Evolutionary conservation across 2,888 invertebrate species (phyloP).

Genomic region (Artemia sinica): DNA sequence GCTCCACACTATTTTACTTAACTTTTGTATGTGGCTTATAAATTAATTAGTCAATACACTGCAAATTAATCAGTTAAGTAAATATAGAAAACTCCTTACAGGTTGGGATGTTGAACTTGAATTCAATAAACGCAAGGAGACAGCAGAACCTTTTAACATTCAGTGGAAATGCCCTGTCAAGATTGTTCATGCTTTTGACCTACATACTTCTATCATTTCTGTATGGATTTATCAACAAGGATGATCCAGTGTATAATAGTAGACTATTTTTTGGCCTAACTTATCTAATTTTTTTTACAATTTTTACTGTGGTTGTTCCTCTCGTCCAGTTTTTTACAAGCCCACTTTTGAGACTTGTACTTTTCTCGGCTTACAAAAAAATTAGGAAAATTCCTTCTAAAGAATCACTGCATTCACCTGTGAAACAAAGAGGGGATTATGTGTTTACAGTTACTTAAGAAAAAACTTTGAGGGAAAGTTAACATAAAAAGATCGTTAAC

Average conservation of each 20-base stretch:
- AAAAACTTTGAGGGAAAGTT: too few relatives aligned
- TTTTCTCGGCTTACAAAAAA: not conserved
- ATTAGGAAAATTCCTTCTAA: not conserved
- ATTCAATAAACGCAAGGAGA: not conserved
- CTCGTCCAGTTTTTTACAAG: slow-evolving; percentile 1
- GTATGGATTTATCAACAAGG: not conserved
- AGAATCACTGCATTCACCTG: too few relatives aligned
- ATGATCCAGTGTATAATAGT: not conserved
- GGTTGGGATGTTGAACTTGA: not conserved
- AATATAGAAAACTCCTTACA: not conserved
- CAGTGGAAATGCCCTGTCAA: not conserved
- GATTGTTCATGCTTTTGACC: not conserved
- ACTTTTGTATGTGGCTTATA: too few relatives aligned
- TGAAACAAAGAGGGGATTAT: too few relatives aligned
- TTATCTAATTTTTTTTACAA: not conserved
- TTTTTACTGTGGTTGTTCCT: not conserved
- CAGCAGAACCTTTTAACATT: slow-evolving; percentile 3
- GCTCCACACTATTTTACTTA: too few relatives aligned
- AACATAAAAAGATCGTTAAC: too few relatives aligned
- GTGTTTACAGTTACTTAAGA: too few relatives aligned
- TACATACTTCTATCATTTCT: not conserved
- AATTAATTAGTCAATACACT: too few relatives aligned
- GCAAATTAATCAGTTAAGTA: too few relatives aligned
- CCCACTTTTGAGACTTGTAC: not conserved
- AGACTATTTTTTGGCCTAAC: not conserved